These are phyloP conservation scores for Cylindroiulus punctatus DNA, from an alignment of 2,888 invertebrate species.

Conservation along the genomic window DNA sequence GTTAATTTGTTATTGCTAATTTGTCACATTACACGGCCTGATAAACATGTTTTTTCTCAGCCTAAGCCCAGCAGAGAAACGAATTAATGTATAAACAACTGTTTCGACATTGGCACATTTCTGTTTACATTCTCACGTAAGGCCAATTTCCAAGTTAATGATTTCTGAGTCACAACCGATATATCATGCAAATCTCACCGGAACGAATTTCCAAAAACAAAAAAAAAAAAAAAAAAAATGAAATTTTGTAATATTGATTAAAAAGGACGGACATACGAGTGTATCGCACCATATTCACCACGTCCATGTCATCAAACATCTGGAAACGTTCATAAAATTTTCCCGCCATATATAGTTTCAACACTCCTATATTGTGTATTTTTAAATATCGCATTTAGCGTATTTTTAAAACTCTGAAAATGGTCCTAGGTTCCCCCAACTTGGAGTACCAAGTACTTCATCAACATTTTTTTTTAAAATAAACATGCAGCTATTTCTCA, in stretches of 20 bases:
- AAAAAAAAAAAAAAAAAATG: not conserved
- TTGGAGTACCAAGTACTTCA: too few species aligned
- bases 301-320: not conserved
- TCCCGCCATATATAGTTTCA: too few species aligned
- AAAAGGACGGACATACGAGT: not conserved
- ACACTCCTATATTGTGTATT: too few species aligned
- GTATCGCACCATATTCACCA: not conserved
- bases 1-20: not conserved
- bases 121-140: constrained; percentile 9
- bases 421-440: too few species aligned
- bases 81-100: not conserved
- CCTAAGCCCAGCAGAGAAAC: too few species aligned
- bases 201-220: not conserved
- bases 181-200: not conserved
- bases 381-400: too few species aligned
- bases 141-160: not conserved
- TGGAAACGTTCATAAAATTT: too few species aligned
- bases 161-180: not conserved
- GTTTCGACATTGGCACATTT: not conserved
- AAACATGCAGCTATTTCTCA: too few species aligned
- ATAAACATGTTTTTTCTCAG: not conserved
- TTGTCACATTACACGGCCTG: not conserved
- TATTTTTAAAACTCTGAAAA: too few species aligned
- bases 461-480: too few species aligned
- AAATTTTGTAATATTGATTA: too few species aligned